Conservation (phyloP, 2,113 vertebrate genomes). For the Orcinus orca region DNA sequence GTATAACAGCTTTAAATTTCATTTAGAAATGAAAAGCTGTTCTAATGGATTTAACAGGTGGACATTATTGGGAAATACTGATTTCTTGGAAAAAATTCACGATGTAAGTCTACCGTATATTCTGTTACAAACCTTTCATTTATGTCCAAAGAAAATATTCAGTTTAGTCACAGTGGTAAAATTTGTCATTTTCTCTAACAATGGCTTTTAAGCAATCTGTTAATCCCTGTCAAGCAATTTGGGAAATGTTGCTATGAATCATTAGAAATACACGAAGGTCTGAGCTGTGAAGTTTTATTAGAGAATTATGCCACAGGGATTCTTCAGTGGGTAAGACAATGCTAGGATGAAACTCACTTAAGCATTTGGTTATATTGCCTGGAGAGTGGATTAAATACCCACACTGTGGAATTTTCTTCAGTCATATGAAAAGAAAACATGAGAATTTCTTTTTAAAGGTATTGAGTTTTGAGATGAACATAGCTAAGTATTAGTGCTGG, state of each 20-base stretch:
- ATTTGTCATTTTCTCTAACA: not conserved
- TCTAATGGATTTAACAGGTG: constrained; percentile 5
- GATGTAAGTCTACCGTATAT: not conserved
- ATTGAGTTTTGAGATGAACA: not conserved
- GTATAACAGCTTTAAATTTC: constrained; percentile 1
- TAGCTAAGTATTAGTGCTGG: not conserved
- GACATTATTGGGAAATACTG: not conserved
- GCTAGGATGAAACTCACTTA: not conserved
- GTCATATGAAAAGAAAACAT: not conserved
- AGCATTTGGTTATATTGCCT: not conserved
- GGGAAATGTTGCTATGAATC: not conserved
- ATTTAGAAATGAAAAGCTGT: constrained; percentile 15
- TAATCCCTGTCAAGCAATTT: not conserved
- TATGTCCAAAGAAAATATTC: not conserved
- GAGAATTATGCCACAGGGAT: not conserved
- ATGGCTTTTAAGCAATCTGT: not conserved
- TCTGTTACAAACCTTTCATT: not conserved
- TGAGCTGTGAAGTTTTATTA: not conserved
- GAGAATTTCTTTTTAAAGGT: constrained; percentile 1
- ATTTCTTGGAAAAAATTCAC: not conserved
- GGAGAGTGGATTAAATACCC: not conserved
- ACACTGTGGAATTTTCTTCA: not conserved
- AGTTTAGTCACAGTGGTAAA: not conserved
- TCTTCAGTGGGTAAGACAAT: not conserved
- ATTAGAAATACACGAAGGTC: not conserved